Conservation (phyloP, 1,140 invertebrate genomes). For the Gryon sp. region DNA sequence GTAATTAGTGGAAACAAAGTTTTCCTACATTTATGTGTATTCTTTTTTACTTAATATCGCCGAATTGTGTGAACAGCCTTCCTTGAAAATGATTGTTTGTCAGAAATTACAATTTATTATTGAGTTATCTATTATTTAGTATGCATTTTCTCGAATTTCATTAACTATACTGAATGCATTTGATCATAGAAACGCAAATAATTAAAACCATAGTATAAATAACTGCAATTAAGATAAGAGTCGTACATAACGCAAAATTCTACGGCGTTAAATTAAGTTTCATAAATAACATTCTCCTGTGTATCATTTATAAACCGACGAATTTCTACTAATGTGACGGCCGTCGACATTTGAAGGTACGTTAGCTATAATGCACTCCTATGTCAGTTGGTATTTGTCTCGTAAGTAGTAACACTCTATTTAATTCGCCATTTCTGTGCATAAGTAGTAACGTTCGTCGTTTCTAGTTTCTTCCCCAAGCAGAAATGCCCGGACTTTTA, state of each 20-base stretch:
- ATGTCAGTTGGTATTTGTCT: slow-evolving; percentile 25
- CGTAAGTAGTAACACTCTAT: slow-evolving; percentile 47
- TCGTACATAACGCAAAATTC: neutral
- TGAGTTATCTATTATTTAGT: too few species aligned
- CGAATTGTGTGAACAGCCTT: too few species aligned
- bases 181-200: too few species aligned
- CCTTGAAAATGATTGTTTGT: too few species aligned
- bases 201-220: neutral
- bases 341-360: slow-evolving; percentile 44
- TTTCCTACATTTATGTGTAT: too few species aligned
- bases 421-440: slow-evolving; percentile 26
- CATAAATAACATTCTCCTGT: slow-evolving; percentile 25
- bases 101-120: too few species aligned
- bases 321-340: slow-evolving; percentile 29
- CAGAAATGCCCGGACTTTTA: slow-evolving; percentile 10
- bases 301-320: slow-evolving; percentile 30
- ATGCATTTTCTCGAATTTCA: too few species aligned
- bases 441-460: slow-evolving; percentile 19
- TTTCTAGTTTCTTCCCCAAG: neutral
- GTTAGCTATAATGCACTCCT: slow-evolving; percentile 38
- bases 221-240: neutral
- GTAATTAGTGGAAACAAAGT: too few species aligned
- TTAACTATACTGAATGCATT: too few species aligned
- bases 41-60: too few species aligned
- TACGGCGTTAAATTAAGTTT: slow-evolving; percentile 25